Base-by-base conservation (phyloP, 2,113 vertebrate genomes). In the Puffinus mauretanicus region DNA sequence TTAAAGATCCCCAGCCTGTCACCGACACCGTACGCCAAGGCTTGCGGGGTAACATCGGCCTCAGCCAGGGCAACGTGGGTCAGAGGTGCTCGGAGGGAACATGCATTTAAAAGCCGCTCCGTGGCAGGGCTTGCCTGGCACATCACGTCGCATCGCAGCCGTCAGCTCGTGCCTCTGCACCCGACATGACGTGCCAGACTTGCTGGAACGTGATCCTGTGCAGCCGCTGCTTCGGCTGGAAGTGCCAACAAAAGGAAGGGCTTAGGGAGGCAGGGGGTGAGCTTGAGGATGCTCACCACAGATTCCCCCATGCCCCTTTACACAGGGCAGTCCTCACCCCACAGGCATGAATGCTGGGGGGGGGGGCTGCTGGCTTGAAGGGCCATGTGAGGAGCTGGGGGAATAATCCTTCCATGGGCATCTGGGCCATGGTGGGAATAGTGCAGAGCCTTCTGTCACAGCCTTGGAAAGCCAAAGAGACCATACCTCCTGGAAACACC, bases 11-110 rank as follows among this genome's bases (percentile, higher is more conserved):
- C 54, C 36, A 10, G 51, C 8, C 66, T 0, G 0, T 6, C 20
- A 13, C 18, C 9, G 4, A 16, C 32, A 34, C 38, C 5, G 0
- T 1, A 5, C 3, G 1, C 55, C 46, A 6, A 16, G 2, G 52
- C n/a, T 85, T 3, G 3, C 0, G 6, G 25, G 29, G 51, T 75
- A 12, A 4, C 29, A 19, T 14, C 51, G 36, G 40, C 76, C 65
- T 29, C 70, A 77, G 62, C 55, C 52, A 22, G 30, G 16, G 83
- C 78, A 30, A 13, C 2, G 1, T 10, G 47, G 73, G 60, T 24
- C 42, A 18, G 85, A 34, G 51, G 46, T 11, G 44, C 75, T 66
- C 36, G 3, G 25, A 46, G 49, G 73, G 32, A 30, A 27, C 10
- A 1, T 2, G 32, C 1, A 6, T 13, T 26, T 5, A 19, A 30